Conservation (phyloP, 2,797 vertebrate species). For the Morelia viridis region DNA sequence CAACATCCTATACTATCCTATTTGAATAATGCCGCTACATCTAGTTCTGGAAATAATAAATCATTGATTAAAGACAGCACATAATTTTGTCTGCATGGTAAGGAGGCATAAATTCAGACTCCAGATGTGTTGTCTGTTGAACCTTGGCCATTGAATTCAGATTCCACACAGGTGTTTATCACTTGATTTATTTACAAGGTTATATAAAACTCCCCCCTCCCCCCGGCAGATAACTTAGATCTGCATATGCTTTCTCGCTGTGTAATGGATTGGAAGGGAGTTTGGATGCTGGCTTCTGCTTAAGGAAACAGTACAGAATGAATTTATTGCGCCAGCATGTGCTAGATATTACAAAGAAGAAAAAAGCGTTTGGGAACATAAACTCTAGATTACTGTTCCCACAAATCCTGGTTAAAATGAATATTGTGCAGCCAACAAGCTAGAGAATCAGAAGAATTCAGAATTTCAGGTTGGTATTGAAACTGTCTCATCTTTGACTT, state of each 20-base stretch:
- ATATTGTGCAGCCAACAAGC: not conserved
- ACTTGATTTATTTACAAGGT: slow-evolving; percentile 8
- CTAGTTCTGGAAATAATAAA: slow-evolving; percentile 2
- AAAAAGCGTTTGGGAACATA: not conserved
- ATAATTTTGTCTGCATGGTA: slow-evolving; percentile 4
- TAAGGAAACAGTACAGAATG: not conserved
- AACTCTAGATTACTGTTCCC: not conserved
- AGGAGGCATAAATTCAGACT: not conserved
- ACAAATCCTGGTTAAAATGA: not conserved
- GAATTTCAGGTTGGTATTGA: not conserved
- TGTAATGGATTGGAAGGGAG: not conserved
- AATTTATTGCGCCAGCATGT: not conserved
- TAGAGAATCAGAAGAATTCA: not conserved
- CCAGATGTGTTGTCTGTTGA: slow-evolving; percentile 6
- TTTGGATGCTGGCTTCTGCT: not conserved
- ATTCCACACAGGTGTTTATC: slow-evolving; percentile 4
- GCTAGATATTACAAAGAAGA: not conserved
- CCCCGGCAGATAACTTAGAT: not conserved
- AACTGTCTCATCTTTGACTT: not conserved
- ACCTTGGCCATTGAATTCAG: not conserved
- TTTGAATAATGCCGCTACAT: not conserved
- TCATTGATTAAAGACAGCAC: not conserved
- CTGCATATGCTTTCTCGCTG: not conserved
- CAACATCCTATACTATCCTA: not conserved
- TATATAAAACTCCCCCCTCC: not conserved